These are phyloP conservation scores for Lycaon pictus DNA, from an alignment of 2,113 vertebrate genomes.

Conservation along the genomic window DNA sequence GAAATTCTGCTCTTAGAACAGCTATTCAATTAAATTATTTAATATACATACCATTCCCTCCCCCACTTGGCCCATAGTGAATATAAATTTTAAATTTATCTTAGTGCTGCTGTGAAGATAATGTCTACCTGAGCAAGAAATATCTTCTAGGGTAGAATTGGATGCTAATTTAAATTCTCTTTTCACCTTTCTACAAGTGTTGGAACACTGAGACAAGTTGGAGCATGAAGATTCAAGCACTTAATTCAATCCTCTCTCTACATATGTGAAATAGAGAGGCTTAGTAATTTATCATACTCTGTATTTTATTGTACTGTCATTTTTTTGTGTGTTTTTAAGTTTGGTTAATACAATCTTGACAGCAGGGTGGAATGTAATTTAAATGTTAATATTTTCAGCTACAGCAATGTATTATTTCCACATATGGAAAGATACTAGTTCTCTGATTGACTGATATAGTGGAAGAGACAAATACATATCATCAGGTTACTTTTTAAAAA, in stretches of 20 bases:
- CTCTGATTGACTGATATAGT: slow-evolving; percentile 79
- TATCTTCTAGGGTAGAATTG: slow-evolving; percentile 72
- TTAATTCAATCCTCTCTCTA: slow-evolving; percentile 73
- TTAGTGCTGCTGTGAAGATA: slow-evolving; percentile 67
- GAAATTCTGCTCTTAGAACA: slow-evolving; percentile 18
- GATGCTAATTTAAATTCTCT: slow-evolving; percentile 68
- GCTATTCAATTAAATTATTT: slow-evolving; percentile 75
- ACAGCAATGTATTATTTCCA: slow-evolving; percentile 81
- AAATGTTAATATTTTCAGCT: slow-evolving; percentile 87
- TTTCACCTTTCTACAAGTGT: slow-evolving; percentile 28
- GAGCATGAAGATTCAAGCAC: slow-evolving; percentile 72
- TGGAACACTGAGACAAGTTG: slow-evolving; percentile 75
- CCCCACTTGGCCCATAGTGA: slow-evolving; percentile 42
- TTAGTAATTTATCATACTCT: slow-evolving; percentile 78
- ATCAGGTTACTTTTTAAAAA: slow-evolving; percentile 66
- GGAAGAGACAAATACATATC: slow-evolving; percentile 75
- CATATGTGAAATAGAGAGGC: slow-evolving; percentile 78
- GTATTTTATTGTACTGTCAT: slow-evolving; percentile 82
- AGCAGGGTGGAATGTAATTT: slow-evolving; percentile 85
- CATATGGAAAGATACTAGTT: slow-evolving; percentile 79
- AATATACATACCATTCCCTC: background rate
- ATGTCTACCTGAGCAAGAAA: slow-evolving; percentile 77
- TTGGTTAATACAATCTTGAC: slow-evolving; percentile 84
- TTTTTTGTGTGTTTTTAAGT: slow-evolving; percentile 85
- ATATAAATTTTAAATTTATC: slow-evolving; percentile 79